Conservation (phyloP, 2,113 vertebrate genomes). For the Strigops habroptila region DNA sequence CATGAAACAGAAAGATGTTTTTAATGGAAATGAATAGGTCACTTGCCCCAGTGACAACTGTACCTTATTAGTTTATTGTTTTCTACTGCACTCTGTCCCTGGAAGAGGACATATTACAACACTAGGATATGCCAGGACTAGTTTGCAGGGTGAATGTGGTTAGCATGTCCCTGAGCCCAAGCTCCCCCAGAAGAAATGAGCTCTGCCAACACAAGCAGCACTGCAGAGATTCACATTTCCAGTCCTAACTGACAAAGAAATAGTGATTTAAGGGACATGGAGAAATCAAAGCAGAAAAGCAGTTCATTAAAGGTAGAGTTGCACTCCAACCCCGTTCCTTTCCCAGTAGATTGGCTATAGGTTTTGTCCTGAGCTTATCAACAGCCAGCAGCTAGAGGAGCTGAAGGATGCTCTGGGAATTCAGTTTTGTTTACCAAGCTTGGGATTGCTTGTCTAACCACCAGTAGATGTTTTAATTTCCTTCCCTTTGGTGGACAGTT, state of each 20-base stretch:
- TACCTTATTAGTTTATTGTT: background rate
- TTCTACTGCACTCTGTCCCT: background rate
- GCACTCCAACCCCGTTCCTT: background rate
- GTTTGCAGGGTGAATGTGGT: background rate
- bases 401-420: slow-evolving; percentile 6
- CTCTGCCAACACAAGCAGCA: background rate
- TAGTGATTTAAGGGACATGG: background rate
- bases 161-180: background rate
- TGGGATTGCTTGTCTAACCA: background rate
- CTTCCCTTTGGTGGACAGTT: background rate
- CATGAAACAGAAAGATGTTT: background rate
- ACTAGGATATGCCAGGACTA: background rate
- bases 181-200: background rate
- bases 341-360: background rate
- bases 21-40: background rate
- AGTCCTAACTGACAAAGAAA: background rate
- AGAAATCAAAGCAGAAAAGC: background rate
- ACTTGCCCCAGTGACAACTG: background rate
- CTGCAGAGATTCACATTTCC: background rate
- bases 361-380: slow-evolving; percentile 23
- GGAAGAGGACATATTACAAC: background rate
- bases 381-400: background rate
- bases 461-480: background rate
- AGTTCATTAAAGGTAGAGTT: background rate
- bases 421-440: background rate